Base-by-base conservation (phyloP, 1,140 invertebrate species). In the Calliopsis andreniformis region DNA sequence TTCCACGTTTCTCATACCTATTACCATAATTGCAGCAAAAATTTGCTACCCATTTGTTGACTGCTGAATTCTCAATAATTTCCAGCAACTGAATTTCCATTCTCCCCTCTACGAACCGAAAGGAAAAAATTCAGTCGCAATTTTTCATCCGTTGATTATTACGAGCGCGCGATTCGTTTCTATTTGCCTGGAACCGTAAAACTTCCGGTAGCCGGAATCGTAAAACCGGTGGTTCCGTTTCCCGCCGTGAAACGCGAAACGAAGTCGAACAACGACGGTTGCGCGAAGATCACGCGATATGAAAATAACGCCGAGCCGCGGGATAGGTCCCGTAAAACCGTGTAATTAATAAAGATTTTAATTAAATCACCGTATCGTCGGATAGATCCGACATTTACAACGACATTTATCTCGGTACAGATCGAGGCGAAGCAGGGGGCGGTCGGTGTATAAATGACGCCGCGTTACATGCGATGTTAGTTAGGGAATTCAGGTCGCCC, bases 271-370 rank as follows among this genome's bases (percentile, higher is more conserved):
- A n/a, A 35, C 23, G 18, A 1, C 10, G 14, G 3, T 3, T 10
- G 35, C 7, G 0, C 1, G 30, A 49, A 35, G 62, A 67, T 67
- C 49, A 67, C 42, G 71, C 69, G 69, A 72, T 72, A 64, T 1
- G 69, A 53, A 23, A 64, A 53, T 72, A 72, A 72, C 23, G 16
- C 45, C 32, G n/a, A n/a, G 18, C 18, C 12, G 23, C n/a, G 5
- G 39, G 55, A 49, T 51, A 39, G 55, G 43, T 72, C 42, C 16
- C 25, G 59, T 42, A 39, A 42, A 39, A 35, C 14, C 35, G 59
- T 18, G 59, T 42, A 63, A 72, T 72, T 75, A 75, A 67, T 75
- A 75, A 75, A 75, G 62, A 75, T 75, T 67, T 73, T 67, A 75
- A 75, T 75, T 75, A 56, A 56, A 75, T 75, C 51, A 67, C 12